Evolutionary conservation across 2,113 vertebrate species (phyloP).

Genomic region (Strix uralensis): DNA sequence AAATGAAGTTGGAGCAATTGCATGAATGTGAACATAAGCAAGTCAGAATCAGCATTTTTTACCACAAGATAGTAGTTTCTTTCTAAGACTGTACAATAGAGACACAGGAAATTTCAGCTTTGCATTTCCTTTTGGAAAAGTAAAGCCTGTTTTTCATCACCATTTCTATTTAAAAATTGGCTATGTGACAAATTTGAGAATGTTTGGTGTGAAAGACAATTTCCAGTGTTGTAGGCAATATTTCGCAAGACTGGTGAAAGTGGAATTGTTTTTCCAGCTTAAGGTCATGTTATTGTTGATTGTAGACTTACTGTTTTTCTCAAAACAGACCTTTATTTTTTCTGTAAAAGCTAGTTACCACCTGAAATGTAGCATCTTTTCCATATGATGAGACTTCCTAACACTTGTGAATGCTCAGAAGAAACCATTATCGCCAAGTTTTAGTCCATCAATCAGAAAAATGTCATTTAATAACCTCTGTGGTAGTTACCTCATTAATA

Average conservation of each 20-base stretch:
- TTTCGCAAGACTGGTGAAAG: neutral
- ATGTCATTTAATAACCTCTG: neutral
- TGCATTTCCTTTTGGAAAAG: neutral
- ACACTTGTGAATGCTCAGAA: neutral
- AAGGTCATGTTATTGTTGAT: neutral
- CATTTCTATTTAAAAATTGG: neutral
- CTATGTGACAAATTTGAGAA: neutral
- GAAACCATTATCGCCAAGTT: neutral
- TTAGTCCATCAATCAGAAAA: neutral
- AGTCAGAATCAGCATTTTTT: neutral
- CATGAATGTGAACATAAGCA: neutral
- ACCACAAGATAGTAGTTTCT: neutral
- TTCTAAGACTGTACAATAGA: neutral
- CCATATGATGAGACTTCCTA: neutral
- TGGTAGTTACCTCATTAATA: neutral
- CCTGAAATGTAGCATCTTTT: neutral
- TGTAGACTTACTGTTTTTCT: neutral
- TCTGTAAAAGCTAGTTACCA: neutral
- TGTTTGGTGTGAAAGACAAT: neutral
- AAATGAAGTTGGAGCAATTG: neutral
- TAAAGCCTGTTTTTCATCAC: neutral
- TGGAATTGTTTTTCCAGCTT: neutral
- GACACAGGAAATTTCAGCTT: neutral
- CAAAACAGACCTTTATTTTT: neutral
- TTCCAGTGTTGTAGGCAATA: neutral